Conservation (phyloP, 2,797 vertebrate genomes). For the Typhlichthys subterraneus region DNA sequence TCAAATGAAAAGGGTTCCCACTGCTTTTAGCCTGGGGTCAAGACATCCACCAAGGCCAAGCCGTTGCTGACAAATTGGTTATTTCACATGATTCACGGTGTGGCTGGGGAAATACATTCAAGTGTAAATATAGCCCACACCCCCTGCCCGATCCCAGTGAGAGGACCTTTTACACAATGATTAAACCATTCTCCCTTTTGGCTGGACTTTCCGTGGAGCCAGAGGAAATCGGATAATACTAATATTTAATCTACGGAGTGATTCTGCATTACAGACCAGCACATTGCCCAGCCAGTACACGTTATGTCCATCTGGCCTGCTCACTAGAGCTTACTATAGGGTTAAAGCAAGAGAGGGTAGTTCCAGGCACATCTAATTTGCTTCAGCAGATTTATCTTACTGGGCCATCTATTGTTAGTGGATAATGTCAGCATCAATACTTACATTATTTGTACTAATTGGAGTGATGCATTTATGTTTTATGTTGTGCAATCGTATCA, state of each 20-base stretch:
- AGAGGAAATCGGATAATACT: slow-evolving; percentile 68
- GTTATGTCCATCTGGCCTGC: slow-evolving; percentile 46
- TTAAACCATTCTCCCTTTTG: slow-evolving; percentile 56
- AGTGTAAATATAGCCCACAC: slow-evolving; percentile 33
- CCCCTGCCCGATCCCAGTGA: slow-evolving; percentile 7
- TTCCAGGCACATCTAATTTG: slow-evolving; percentile 10
- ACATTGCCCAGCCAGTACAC: slow-evolving; percentile 50
- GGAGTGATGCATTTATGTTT: too few species aligned
- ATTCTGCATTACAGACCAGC: slow-evolving; percentile 47
- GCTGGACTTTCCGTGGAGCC: slow-evolving; percentile 47
- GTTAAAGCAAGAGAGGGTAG: slow-evolving; percentile 49
- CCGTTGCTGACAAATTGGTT: slow-evolving; percentile 31
- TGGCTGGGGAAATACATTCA: slow-evolving; percentile 20
- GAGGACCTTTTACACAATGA: slow-evolving; percentile 45
- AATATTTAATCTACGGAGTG: slow-evolving; percentile 71
- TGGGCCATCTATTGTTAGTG: too few species aligned
- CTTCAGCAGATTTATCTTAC: too few species aligned
- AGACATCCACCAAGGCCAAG: slow-evolving; percentile 19
- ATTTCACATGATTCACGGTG: slow-evolving; percentile 8
- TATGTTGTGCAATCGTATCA: too few species aligned
- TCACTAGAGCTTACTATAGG: slow-evolving; percentile 22
- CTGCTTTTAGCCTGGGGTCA: slow-evolving; percentile 30
- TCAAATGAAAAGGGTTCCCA: slow-evolving; percentile 6
- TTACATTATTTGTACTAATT: too few species aligned
- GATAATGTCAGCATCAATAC: too few species aligned